phyloP scores from a whole-genome alignment of 1,140 invertebrate genomes.

The Drosophila parvula region DNA sequence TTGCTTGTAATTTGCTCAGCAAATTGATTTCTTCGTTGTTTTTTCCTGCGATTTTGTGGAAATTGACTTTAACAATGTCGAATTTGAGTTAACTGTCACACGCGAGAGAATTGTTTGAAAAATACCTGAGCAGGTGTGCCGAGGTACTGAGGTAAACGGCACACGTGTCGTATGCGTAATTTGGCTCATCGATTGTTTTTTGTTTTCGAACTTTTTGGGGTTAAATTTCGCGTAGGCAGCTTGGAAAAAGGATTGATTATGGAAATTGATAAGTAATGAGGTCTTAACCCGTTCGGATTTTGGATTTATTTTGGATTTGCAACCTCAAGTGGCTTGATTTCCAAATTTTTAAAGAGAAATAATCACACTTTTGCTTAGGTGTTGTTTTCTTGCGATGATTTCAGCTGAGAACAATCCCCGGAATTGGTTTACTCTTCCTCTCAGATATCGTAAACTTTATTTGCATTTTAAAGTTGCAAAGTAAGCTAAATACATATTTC shows the following conservation, averaged over 20 bases:
- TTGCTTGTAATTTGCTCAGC: conserved; percentile 66
- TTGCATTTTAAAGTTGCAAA: neutral
- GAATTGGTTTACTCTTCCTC: neutral
- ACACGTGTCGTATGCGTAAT: conserved; percentile 79
- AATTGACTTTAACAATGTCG: conserved; percentile 53
- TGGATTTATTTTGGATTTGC: neutral
- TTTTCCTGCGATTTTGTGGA: conserved; percentile 14
- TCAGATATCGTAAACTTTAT: conserved; percentile 5
- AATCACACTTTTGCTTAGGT: neutral
- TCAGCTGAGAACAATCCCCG: neutral
- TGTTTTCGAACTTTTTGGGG: conserved; percentile 11
- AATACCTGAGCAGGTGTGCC: conserved; percentile 28
- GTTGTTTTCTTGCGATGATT: neutral
- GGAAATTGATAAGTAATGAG: conserved; percentile 23
- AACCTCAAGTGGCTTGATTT: neutral
- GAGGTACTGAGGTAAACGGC: conserved; percentile 13
- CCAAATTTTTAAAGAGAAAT: neutral
- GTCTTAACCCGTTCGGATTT: neutral
- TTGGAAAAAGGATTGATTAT: conserved; percentile 31
- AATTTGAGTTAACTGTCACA: conserved; percentile 57
- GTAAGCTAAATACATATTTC: no score
- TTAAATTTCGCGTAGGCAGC: conserved; percentile 1
- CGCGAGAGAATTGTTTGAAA: conserved; percentile 36
- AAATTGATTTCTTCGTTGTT: conserved; percentile 67
- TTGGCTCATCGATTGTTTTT: conserved; percentile 66